Evolutionary conservation across 2,888 invertebrate species (phyloP).

Genomic region (Polymixis flavicincta): DNA sequence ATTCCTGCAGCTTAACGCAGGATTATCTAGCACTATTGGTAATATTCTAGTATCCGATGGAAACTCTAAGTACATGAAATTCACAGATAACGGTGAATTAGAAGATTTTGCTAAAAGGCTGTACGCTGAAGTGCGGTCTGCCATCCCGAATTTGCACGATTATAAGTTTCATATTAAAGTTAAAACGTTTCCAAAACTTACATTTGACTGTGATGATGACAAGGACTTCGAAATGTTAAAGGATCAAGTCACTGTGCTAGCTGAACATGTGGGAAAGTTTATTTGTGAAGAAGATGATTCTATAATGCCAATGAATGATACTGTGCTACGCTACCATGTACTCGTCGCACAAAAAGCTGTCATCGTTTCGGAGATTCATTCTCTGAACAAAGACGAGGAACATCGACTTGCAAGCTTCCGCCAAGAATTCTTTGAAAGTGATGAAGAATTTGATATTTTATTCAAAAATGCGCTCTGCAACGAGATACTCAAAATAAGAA

Average conservation of each 20-base stretch:
- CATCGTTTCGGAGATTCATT: slow-evolving; percentile 31
- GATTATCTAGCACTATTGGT: slow-evolving; percentile 42
- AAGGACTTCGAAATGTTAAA: slow-evolving; percentile 2
- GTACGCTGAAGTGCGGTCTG: slow-evolving; percentile 15
- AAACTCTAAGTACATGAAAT: slow-evolving; percentile 29
- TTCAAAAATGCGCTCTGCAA: slow-evolving; percentile 33
- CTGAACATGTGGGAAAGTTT: neutral
- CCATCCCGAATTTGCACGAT: slow-evolving; percentile 24
- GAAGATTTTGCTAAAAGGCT: slow-evolving; percentile 22
- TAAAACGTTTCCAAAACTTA: slow-evolving; percentile 34
- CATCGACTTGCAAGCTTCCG: slow-evolving; percentile 44
- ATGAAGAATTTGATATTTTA: slow-evolving; percentile 19
- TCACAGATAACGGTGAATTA: slow-evolving; percentile 10
- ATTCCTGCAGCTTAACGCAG: slow-evolving; percentile 30
- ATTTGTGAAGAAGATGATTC: slow-evolving; percentile 23
- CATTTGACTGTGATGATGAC: slow-evolving; percentile 8
- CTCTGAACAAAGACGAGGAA: slow-evolving; percentile 19
- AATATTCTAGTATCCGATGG: slow-evolving; percentile 40
- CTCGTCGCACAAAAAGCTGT: slow-evolving; percentile 41
- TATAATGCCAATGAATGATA: slow-evolving; percentile 34
- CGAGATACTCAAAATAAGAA: slow-evolving; percentile 20
- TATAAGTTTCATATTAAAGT: slow-evolving; percentile 42
- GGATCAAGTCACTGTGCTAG: slow-evolving; percentile 14
- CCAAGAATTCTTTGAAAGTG: slow-evolving; percentile 37
- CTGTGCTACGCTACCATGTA: slow-evolving; percentile 51